Base-by-base conservation (phyloP, 2,797 vertebrate species). In the Oryzias dopingdopingensis region DNA sequence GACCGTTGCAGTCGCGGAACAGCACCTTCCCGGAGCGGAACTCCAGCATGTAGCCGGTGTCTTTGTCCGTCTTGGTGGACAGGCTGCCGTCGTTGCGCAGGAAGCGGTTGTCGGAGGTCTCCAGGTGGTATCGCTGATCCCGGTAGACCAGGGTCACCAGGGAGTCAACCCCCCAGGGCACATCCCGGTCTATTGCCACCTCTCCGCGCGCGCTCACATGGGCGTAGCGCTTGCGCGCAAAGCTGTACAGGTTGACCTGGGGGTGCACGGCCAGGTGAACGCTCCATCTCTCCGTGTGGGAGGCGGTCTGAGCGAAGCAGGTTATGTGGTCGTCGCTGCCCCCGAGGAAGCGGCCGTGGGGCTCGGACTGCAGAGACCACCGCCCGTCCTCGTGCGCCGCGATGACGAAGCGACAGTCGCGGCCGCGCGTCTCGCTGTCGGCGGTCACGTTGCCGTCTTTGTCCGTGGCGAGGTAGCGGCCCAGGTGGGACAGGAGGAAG, bases 221-320 rank as follows among this genome's bases (percentile, higher is more conserved):
- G 7, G 94, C 95, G 84, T 94, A 98, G 72, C 96, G 93, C 70
- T 98, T 98, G 37, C 96, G 92, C 81, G 94, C 90, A 8, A 95
- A 77, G 86, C 95, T 97, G 86, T 94, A 98, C 8, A 97, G 79
- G 88, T 93, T 96, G 64, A 97, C 95, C 77, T 92, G 92, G 40
- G 96, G 96, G 50, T 98, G 96, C 89, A 96, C 94, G 57, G 96
- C 96, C 80, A 98, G 83, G 88, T 98, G 96, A 45, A 98, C 93
- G 79, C 92, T 93, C 96, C 96, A 98, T 8, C 91, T 93, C 89
- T 96, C 96, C 1, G 93, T 81, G 0, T 92, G 83, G 0, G 94
- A 91, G 56, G 93, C 90, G 26, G 77, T 80, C 76, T 96, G 94
- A 6, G 95, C 94, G 65, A 96, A 95, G 84, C 96, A 97, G 42